Evolutionary conservation across 2,888 invertebrate genomes (phyloP).

Genomic region (Stenurella melanura): DNA sequence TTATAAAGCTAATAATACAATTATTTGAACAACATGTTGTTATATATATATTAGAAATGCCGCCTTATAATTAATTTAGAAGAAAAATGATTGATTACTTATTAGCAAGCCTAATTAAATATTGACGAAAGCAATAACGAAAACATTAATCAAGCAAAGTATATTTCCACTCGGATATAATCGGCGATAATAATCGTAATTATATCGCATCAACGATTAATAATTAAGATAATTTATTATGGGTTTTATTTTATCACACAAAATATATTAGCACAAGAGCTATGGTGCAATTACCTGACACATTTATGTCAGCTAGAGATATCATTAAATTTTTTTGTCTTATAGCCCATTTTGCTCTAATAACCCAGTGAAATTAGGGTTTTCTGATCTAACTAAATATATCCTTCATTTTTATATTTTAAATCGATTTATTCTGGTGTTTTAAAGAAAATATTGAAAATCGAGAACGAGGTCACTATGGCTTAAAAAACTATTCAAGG

Average conservation of each 20-base stretch:
- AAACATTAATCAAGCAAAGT: slow-evolving; percentile 50
- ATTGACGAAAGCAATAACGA: slow-evolving; percentile 49
- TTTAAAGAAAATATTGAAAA: too few species aligned
- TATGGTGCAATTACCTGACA: too few species aligned
- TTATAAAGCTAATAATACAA: slow-evolving; percentile 15
- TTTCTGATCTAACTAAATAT: too few species aligned
- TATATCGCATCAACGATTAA: background rate
- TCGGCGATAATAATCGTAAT: slow-evolving; percentile 25
- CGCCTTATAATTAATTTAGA: slow-evolving; percentile 47
- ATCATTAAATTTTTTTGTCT: too few species aligned
- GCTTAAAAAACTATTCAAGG: too few species aligned
- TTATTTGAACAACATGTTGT: slow-evolving; percentile 19
- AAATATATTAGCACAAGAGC: too few species aligned
- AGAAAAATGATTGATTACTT: slow-evolving; percentile 52
- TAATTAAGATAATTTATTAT: background rate
- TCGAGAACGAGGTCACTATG: too few species aligned
- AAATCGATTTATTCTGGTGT: too few species aligned
- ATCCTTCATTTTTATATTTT: too few species aligned
- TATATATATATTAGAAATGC: slow-evolving; percentile 33
- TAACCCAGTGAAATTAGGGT: too few species aligned
- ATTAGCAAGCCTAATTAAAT: slow-evolving; percentile 50
- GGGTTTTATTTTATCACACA: slow-evolving; percentile 26
- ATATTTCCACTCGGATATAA: slow-evolving; percentile 17
- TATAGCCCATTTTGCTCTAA: too few species aligned
- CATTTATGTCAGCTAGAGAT: too few species aligned